These are phyloP conservation scores for Nannobrachium achirus DNA, from an alignment of 2,113 vertebrate species.

Conservation along the genomic window DNA sequence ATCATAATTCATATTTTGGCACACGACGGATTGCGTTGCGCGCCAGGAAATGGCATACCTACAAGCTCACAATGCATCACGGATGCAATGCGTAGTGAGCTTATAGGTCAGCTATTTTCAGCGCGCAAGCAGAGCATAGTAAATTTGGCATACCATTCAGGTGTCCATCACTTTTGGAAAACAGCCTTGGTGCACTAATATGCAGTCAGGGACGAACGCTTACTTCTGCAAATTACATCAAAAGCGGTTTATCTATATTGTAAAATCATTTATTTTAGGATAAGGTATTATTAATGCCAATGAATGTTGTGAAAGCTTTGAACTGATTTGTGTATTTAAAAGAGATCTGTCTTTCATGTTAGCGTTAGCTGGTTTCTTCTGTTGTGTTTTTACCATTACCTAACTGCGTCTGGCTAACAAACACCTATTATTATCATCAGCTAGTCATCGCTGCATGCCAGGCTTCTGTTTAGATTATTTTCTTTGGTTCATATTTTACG, in stretches of 20 bases:
- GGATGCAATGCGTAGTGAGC: too few species aligned
- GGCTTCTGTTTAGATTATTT: conserved; percentile 48
- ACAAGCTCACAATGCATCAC: too few species aligned
- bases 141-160: conserved; percentile 43
- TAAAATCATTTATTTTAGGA: conserved; percentile 80
- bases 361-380: conserved; percentile 48
- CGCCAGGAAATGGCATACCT: too few species aligned
- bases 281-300: conserved; percentile 60
- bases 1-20: conserved; percentile 6
- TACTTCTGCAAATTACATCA: conserved; percentile 55
- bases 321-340: conserved; percentile 53
- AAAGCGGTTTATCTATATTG: conserved; percentile 67
- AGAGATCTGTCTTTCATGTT: conserved; percentile 53
- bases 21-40: too few species aligned
- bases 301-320: conserved; percentile 59
- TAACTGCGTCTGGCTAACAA: conserved; percentile 34
- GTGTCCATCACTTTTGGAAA: conserved; percentile 50
- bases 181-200: conserved; percentile 66
- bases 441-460: conserved; percentile 62
- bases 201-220: conserved; percentile 64
- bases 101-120: too few species aligned
- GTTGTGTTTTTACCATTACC: conserved; percentile 49
- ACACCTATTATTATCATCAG: conserved; percentile 39
- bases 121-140: too few species aligned
- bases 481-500: conserved; percentile 42